Evolutionary conservation across 2,113 vertebrate genomes (phyloP).

Genomic region (Pogona vitticeps): DNA sequence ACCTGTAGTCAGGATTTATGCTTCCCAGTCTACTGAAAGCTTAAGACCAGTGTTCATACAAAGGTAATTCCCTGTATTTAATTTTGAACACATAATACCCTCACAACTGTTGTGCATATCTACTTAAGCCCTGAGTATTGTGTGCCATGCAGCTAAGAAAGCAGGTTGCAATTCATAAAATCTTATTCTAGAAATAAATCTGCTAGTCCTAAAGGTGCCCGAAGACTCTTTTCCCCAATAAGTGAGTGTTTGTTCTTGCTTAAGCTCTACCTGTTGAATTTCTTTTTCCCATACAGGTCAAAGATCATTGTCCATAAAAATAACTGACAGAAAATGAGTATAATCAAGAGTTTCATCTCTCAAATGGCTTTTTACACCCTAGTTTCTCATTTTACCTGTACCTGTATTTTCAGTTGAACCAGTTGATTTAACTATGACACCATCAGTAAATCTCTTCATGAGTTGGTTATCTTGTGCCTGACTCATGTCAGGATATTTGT

Average conservation of each 20-base stretch:
- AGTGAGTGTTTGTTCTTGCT: background rate
- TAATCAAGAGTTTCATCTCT: background rate
- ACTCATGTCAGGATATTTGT: background rate
- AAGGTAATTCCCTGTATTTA: no score
- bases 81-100: no score
- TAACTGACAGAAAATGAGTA: background rate
- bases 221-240: no score
- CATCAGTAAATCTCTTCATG: background rate
- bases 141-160: no score
- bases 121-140: no score
- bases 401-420: background rate
- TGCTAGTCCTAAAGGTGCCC: no score
- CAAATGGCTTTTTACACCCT: background rate
- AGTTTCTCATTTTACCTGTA: background rate
- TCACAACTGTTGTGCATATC: no score
- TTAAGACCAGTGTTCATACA: no score
- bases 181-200: background rate
- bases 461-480: background rate
- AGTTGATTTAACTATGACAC: background rate
- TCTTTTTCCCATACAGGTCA: background rate
- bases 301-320: background rate
- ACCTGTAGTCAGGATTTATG: no score
- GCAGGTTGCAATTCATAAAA: background rate
- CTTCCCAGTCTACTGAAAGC: no score
- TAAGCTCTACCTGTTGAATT: background rate